Evolutionary conservation across 1,140 invertebrate species (phyloP).

Genomic region (Orchestia grillus): DNA sequence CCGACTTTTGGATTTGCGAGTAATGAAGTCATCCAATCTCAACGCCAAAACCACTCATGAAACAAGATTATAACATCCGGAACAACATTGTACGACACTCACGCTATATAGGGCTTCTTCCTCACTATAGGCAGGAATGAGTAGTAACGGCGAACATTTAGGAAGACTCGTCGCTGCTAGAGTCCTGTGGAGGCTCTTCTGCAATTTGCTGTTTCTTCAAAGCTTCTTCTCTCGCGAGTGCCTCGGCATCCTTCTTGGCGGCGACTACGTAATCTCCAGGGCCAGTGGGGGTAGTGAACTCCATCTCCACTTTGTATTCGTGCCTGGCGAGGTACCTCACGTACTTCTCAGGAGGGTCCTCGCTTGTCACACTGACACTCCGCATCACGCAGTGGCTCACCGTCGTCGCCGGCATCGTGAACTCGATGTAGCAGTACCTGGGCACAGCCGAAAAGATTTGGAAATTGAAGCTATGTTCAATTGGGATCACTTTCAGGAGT

Average conservation of each 20-base stretch:
- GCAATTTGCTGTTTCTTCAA: constrained; percentile 62
- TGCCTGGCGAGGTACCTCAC: constrained; percentile 90
- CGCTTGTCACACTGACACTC: constrained; percentile 86
- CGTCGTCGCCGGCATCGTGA: constrained; percentile 98
- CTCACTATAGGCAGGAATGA: constrained; percentile 43
- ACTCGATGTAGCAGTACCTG: constrained; percentile 87
- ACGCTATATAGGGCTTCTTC: constrained; percentile 37
- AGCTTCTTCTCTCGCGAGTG: constrained; percentile 63
- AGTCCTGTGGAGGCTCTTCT: constrained; percentile 61
- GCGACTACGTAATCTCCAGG: constrained; percentile 83
- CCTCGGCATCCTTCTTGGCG: constrained; percentile 72
- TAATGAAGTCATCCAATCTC: neutral
- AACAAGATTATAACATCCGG: neutral
- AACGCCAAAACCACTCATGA: constrained; percentile 1
- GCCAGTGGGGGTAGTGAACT: constrained; percentile 83
- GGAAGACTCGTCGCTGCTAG: constrained; percentile 68
- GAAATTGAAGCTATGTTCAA: no score
- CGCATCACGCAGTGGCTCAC: constrained; percentile 96
- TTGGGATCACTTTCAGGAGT: no score
- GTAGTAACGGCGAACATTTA: constrained; percentile 58
- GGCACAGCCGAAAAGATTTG: neutral
- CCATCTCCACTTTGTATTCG: constrained; percentile 82
- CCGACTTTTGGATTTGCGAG: neutral
- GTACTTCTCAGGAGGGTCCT: constrained; percentile 98
- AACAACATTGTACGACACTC: constrained; percentile 36